phyloP scores from a whole-genome alignment of 2,888 invertebrate genomes.

The Atrina japonica region DNA sequence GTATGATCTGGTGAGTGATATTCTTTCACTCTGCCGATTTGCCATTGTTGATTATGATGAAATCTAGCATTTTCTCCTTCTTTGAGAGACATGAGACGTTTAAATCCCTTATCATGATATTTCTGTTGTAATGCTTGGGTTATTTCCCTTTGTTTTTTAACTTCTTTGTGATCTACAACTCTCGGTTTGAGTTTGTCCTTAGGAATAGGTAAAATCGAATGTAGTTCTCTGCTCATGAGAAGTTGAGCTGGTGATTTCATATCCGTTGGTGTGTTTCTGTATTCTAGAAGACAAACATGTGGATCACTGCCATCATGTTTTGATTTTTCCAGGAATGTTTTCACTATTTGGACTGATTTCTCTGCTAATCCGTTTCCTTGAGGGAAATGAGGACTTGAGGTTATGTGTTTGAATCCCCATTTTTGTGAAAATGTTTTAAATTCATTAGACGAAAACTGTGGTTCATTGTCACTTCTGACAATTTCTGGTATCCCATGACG shows the following conservation, averaged over 20 bases:
- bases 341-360: not conserved
- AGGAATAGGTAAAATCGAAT: slow-evolving; percentile 1
- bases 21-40: too few species aligned
- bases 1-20: too few species aligned
- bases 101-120: too few species aligned
- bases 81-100: too few species aligned
- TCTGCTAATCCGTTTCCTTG: not conserved
- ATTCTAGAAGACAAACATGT: not conserved
- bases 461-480: slow-evolving; percentile 7
- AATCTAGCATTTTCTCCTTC: too few species aligned
- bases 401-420: not conserved
- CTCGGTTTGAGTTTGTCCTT: not conserved
- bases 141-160: not conserved
- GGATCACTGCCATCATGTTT: not conserved
- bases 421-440: not conserved
- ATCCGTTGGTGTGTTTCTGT: not conserved
- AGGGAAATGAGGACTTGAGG: not conserved
- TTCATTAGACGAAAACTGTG: not conserved
- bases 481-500: not conserved
- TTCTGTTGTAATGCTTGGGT: not conserved
- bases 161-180: not conserved
- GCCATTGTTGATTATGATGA: too few species aligned
- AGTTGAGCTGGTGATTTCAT: not conserved
- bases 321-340: not conserved
- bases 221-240: not conserved